A percentile compares a stretch with the other conserved stretches of the same genome.
Conservation (phyloP, 2,113 vertebrate species). For the Colius striatus region DNA sequence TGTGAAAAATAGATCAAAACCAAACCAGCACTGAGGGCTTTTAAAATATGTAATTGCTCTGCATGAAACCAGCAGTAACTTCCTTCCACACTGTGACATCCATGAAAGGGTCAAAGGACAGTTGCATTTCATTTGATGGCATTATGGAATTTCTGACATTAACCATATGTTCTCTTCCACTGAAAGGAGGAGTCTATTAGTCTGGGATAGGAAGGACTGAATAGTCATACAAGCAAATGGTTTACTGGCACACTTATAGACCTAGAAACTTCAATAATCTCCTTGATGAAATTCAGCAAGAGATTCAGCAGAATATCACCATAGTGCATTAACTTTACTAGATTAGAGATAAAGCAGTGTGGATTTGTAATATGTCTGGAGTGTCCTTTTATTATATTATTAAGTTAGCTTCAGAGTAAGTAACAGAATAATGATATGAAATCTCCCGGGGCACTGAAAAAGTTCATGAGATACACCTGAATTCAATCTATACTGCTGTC, state of each 20-base stretch:
- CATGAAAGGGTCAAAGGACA: background rate
- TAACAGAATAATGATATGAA: constrained; percentile 5
- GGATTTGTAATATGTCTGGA: background rate
- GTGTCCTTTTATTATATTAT: background rate
- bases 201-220: background rate
- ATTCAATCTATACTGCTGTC: background rate
- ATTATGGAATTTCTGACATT: background rate
- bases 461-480: background rate
- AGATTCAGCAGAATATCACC: constrained; percentile 11
- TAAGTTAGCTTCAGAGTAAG: background rate
- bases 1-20: background rate
- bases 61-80: background rate
- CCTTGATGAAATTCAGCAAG: background rate
- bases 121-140: background rate
- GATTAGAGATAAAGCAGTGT: background rate
- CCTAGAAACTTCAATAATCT: background rate
- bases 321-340: constrained; percentile 1
- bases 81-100: background rate
- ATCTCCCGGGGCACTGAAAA: background rate
- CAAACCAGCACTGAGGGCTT: background rate
- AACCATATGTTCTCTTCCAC: background rate
- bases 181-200: background rate
- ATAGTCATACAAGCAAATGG: background rate
- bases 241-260: background rate
- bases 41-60: background rate